A percentile compares a stretch with the other conserved stretches of the same genome.
phyloP scores from a whole-genome alignment of 2,888 invertebrate genomes.

The Trichogramma evanescens region DNA sequence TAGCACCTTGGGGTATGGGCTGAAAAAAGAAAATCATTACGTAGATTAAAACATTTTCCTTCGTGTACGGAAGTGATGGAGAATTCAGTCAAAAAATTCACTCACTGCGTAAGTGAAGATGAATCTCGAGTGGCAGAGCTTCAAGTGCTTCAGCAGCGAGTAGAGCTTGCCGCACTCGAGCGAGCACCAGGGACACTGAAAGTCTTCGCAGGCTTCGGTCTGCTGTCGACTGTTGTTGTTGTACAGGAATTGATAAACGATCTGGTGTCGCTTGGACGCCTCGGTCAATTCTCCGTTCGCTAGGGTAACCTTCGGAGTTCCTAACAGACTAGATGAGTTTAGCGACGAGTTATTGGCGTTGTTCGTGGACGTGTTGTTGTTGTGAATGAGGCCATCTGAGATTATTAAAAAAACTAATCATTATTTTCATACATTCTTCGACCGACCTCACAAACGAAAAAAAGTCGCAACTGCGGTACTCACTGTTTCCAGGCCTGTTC shows the following conservation, averaged over 20 bases:
- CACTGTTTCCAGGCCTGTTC: slow-evolving; percentile 45
- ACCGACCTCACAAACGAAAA: not conserved
- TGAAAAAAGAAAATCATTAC: slow-evolving; percentile 34
- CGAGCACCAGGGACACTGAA: slow-evolving; percentile 94
- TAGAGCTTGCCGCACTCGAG: slow-evolving; percentile 82
- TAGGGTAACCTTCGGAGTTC: slow-evolving; percentile 38
- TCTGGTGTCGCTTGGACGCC: slow-evolving; percentile 57
- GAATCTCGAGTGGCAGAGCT: slow-evolving; percentile 87
- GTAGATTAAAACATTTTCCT: slow-evolving; percentile 5
- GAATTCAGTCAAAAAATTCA: slow-evolving; percentile 31
- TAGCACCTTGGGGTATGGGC: slow-evolving; percentile 72
- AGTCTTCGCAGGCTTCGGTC: slow-evolving; percentile 87
- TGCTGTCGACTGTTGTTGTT: slow-evolving; percentile 92
- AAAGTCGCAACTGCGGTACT: not conserved
- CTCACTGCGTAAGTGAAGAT: slow-evolving; percentile 84
- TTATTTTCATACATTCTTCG: not conserved
- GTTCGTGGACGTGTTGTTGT: slow-evolving; percentile 40
- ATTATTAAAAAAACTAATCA: not conserved
- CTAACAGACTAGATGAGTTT: slow-evolving; percentile 40
- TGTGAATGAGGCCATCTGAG: slow-evolving; percentile 25
- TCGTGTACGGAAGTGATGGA: slow-evolving; percentile 23
- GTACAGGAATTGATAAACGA: slow-evolving; percentile 92
- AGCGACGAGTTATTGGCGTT: slow-evolving; percentile 41
- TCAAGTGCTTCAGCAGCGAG: slow-evolving; percentile 85
- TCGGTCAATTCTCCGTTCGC: slow-evolving; percentile 34